These are phyloP conservation scores for Geotrupes spiniger DNA, from an alignment of 2,888 invertebrate genomes.

Conservation along the genomic window DNA sequence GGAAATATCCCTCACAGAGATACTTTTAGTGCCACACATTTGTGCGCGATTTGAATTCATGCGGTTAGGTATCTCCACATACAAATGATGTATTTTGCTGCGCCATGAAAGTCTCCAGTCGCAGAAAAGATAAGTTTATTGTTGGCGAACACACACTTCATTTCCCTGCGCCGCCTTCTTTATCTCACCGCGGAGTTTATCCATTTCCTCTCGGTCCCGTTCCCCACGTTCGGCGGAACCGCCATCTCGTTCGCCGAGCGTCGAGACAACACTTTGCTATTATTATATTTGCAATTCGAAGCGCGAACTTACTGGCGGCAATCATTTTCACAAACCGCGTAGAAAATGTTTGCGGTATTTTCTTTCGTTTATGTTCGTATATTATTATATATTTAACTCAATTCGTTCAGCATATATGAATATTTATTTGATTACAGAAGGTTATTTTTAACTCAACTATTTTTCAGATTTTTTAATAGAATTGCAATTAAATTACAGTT, in stretches of 20 bases:
- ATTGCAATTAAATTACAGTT: too few relatives aligned
- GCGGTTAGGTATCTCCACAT: constrained; percentile 47
- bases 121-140: constrained; percentile 51
- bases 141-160: constrained; percentile 50
- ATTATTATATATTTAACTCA: too few relatives aligned
- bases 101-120: constrained; percentile 45
- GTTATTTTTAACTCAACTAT: too few relatives aligned
- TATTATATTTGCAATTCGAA: constrained; percentile 47
- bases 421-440: too few relatives aligned
- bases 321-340: too few relatives aligned
- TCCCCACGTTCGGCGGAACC: constrained; percentile 28
- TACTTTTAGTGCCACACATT: constrained; percentile 32
- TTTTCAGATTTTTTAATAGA: too few relatives aligned
- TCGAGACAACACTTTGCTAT: constrained; percentile 41
- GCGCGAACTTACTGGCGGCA: constrained; percentile 16
- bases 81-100: constrained; percentile 50
- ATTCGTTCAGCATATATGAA: too few relatives aligned
- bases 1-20: constrained; percentile 13
- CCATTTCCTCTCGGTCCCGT: constrained; percentile 46
- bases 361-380: too few relatives aligned
- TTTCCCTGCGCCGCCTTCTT: constrained; percentile 48
- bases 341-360: too few relatives aligned
- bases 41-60: constrained; percentile 44
- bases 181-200: constrained; percentile 50
- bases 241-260: constrained; percentile 20